Percentiles rank a stretch among this genome's conserved stretches.
Evolutionary conservation across 1,140 invertebrate species (phyloP).

Genomic region (Leguminivora glycinivorella): DNA sequence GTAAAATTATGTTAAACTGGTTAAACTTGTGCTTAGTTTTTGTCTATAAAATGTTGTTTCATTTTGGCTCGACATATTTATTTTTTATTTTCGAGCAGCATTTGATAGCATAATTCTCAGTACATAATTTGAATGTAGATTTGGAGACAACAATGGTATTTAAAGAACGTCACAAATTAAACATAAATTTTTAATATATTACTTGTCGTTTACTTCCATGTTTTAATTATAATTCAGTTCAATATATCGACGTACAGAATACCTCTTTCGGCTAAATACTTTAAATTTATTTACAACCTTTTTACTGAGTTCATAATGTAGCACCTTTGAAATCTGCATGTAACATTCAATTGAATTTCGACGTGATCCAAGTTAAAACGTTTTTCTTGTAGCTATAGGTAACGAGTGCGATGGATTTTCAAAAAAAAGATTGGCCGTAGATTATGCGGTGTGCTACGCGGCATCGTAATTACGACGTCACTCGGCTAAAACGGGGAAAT

Average conservation of each 20-base stretch:
- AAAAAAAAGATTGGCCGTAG: slow-evolving; percentile 49
- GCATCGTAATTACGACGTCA: slow-evolving; percentile 66
- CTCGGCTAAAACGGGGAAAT: slow-evolving; percentile 70
- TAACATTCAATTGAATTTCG: slow-evolving; percentile 19
- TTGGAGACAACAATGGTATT: no score
- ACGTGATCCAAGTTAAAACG: slow-evolving; percentile 5
- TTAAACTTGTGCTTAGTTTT: slow-evolving; percentile 63
- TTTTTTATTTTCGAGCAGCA: not conserved
- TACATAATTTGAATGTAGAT: no score
- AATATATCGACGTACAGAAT: no score
- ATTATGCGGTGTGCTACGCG: slow-evolving; percentile 53
- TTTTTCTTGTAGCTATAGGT: not conserved
- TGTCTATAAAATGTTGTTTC: slow-evolving; percentile 33
- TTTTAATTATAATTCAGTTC: no score
- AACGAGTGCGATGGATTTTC: slow-evolving; percentile 37
- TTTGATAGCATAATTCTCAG: not conserved
- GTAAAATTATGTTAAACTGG: slow-evolving; percentile 74
- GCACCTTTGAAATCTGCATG: not conserved
- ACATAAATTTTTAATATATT: no score
- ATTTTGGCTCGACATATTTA: not conserved
- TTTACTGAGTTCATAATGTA: no score
- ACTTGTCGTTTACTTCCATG: no score
- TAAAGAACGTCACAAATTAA: no score
- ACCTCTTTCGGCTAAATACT: no score
- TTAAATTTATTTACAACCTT: no score